Percentiles rank a stretch among this genome's conserved stretches.
Evolutionary conservation across 2,113 vertebrate genomes (phyloP).

Genomic region (Tichodroma muraria): DNA sequence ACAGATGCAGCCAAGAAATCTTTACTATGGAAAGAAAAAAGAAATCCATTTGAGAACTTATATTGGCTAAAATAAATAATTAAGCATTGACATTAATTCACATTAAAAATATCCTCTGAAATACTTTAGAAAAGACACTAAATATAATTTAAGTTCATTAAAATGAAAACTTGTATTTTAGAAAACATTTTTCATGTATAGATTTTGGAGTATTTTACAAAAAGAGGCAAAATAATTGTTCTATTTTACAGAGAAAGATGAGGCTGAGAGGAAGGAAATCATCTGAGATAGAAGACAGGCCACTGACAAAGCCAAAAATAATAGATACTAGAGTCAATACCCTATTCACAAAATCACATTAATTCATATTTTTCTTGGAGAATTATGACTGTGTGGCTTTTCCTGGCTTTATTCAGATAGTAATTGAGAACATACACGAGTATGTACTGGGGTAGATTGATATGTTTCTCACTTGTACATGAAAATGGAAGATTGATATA

Average conservation of each 20-base stretch:
- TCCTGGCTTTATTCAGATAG: not conserved
- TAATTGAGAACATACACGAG: not conserved
- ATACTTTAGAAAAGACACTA: not conserved
- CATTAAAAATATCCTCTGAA: not conserved
- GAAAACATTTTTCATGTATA: not conserved
- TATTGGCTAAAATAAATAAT: not conserved
- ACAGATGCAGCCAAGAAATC: not conserved
- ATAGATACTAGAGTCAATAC: not conserved
- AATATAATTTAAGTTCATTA: not conserved
- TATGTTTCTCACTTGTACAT: not conserved
- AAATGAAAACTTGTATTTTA: not conserved
- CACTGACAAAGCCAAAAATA: not conserved
- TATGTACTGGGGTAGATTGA: not conserved
- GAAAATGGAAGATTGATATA: not conserved
- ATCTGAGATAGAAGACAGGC: not conserved
- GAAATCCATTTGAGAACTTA: not conserved
- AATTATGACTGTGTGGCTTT: not conserved
- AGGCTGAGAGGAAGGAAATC: not conserved
- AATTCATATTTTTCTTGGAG: not conserved
- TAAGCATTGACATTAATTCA: not conserved
- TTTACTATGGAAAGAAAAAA: not conserved
- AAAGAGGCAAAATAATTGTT: not conserved
- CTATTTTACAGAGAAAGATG: not conserved
- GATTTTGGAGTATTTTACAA: not conserved
- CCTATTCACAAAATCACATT: not conserved